Evolutionary conservation across 2,888 invertebrate species (phyloP).

Genomic region (Drosophila basisetae): DNA sequence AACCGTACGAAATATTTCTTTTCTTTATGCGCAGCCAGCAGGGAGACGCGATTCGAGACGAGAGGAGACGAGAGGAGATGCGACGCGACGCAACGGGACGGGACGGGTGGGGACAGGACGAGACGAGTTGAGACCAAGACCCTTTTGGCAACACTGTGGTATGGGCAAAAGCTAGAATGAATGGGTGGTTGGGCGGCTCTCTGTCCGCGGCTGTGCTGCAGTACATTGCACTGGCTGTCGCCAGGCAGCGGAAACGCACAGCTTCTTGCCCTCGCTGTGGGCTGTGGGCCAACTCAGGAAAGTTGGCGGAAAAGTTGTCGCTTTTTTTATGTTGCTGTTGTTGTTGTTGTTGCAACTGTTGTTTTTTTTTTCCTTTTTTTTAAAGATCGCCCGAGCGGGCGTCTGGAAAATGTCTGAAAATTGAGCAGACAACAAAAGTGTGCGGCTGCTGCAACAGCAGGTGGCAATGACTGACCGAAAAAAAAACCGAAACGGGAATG

Average conservation of each 20-base stretch:
- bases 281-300: constrained; percentile 68
- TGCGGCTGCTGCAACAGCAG: constrained; percentile 58
- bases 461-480: constrained; percentile 52
- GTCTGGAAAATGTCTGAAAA: constrained; percentile 82
- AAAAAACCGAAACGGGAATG: constrained; percentile 31
- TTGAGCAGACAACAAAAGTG: constrained; percentile 62
- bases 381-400: constrained; percentile 71
- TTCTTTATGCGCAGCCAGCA: constrained; percentile 77
- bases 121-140: constrained; percentile 71
- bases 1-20: constrained; percentile 79
- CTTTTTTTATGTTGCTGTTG: constrained; percentile 35
- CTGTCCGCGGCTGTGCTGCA: constrained; percentile 11
- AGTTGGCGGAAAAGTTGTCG: constrained; percentile 76
- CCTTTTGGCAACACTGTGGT: constrained; percentile 66
- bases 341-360: constrained; percentile 43
- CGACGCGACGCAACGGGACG: constrained; percentile 14
- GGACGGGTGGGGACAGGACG: constrained; percentile 28
- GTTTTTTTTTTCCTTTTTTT: constrained; percentile 47
- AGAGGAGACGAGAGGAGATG: background rate
- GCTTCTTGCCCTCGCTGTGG: constrained; percentile 80
- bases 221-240: constrained; percentile 63
- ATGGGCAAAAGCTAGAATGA: constrained; percentile 41
- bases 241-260: constrained; percentile 72
- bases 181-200: constrained; percentile 15
- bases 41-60: constrained; percentile 29